Conservation (phyloP, 2,888 invertebrate species). For the Philereme transversata region DNA sequence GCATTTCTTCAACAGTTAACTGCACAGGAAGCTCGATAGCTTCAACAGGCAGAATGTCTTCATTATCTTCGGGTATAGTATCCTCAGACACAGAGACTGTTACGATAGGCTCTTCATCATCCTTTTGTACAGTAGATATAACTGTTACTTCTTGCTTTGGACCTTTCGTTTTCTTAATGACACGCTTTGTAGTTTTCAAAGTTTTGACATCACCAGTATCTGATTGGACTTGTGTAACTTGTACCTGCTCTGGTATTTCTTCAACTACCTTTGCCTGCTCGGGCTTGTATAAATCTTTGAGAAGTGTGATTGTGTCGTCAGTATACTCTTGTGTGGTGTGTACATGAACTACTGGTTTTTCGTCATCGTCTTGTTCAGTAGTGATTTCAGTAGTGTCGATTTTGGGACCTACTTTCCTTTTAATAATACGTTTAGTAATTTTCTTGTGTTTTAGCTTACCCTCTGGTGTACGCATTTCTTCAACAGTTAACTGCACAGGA, state of each 20-base stretch:
- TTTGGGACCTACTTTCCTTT: conserved; percentile 61
- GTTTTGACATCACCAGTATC: no score
- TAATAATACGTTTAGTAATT: conserved; percentile 60
- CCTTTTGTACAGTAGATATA: conserved; percentile 38
- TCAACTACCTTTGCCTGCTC: conserved; percentile 43
- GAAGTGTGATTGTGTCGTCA: no score
- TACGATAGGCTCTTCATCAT: conserved; percentile 30
- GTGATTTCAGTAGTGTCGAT: conserved; percentile 44
- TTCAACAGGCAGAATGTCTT: conserved; percentile 25
- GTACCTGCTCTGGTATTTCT: conserved; percentile 43
- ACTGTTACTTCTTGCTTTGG: conserved; percentile 42
- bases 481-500: conserved; percentile 56
- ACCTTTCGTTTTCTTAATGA: conserved; percentile 30
- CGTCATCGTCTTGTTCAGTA: conserved; percentile 40
- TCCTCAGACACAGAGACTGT: conserved; percentile 47
- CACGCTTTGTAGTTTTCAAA: no score
- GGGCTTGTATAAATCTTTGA: conserved; percentile 7
- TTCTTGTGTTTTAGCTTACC: conserved; percentile 52
- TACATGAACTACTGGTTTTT: conserved; percentile 33
- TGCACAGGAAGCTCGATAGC: conserved; percentile 49
- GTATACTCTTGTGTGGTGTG: no score
- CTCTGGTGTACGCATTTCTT: conserved; percentile 47
- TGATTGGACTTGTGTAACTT: no score
- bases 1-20: conserved; percentile 47
- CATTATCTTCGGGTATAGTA: conserved; percentile 35